A percentile compares a stretch with the other conserved stretches of the same genome.
phyloP scores from a whole-genome alignment of 2,888 invertebrate genomes.

The Zhuqinia jingwanae region DNA sequence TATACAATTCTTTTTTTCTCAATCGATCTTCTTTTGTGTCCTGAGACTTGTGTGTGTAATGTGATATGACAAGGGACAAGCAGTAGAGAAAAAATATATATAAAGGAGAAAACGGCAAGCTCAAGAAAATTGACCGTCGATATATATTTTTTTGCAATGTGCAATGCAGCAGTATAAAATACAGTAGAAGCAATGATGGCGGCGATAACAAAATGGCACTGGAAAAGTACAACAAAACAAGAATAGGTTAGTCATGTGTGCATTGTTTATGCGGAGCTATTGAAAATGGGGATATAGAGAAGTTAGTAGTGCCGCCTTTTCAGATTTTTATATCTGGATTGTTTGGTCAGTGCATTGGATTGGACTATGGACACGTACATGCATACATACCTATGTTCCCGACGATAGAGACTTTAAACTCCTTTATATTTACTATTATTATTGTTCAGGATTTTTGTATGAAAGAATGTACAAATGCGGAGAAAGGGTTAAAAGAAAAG shows the following conservation, averaged over 20 bases:
- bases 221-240: background rate
- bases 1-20: background rate
- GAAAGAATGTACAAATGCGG: background rate
- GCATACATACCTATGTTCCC: too few relatives aligned
- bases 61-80: background rate
- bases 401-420: too few relatives aligned
- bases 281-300: too few relatives aligned
- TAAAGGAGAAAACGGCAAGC: background rate
- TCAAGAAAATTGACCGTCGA: conserved; percentile 36
- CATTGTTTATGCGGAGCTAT: too few relatives aligned
- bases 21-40: conserved; percentile 33
- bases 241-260: conserved; percentile 26
- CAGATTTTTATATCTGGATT: too few relatives aligned
- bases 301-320: too few relatives aligned
- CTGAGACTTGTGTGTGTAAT: background rate
- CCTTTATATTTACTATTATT: too few relatives aligned
- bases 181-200: background rate
- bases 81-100: conserved; percentile 4
- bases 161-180: conserved; percentile 39
- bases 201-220: background rate
- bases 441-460: conserved; percentile 10
- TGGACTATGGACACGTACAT: too few relatives aligned
- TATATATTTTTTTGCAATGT: conserved; percentile 53
- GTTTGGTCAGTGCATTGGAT: too few relatives aligned
- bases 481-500: conserved; percentile 34